phyloP scores from a whole-genome alignment of 2,888 invertebrate species.

The Scaptodrosophila latifasciaeformis region DNA sequence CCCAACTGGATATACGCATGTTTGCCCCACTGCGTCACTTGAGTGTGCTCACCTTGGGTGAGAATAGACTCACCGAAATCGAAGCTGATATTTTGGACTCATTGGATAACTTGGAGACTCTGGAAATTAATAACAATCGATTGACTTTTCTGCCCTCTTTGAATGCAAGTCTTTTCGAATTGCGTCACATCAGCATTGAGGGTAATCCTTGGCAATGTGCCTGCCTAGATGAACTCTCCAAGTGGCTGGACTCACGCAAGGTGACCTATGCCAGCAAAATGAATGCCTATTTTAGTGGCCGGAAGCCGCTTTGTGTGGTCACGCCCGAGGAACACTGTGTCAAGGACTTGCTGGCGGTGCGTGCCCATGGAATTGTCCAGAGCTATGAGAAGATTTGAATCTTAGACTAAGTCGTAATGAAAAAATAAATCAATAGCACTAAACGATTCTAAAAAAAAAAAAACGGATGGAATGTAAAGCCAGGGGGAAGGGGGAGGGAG shows the following conservation, averaged over 20 bases:
- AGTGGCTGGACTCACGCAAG: conserved; percentile 49
- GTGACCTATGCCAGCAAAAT: conserved; percentile 50
- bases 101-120: conserved; percentile 45
- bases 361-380: conserved; percentile 56
- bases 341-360: conserved; percentile 50
- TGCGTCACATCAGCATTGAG: conserved; percentile 61
- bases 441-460: conserved; percentile 36
- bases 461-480: too few relatives aligned
- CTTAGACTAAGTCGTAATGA: neutral
- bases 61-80: conserved; percentile 64
- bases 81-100: conserved; percentile 41
- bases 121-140: conserved; percentile 69
- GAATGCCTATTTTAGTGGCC: conserved; percentile 62
- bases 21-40: conserved; percentile 64
- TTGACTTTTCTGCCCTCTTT: conserved; percentile 65
- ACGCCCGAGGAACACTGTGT: conserved; percentile 62
- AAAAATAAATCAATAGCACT: conserved; percentile 57
- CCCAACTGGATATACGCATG: conserved; percentile 56
- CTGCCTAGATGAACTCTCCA: conserved; percentile 63
- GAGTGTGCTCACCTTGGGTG: conserved; percentile 57
- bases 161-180: conserved; percentile 37
- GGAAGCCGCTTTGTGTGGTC: conserved; percentile 69
- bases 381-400: conserved; percentile 52
- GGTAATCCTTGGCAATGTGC: conserved; percentile 74
- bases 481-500: too few relatives aligned